Base-by-base conservation (phyloP, 2,888 invertebrate species). In the Pocota personata region DNA sequence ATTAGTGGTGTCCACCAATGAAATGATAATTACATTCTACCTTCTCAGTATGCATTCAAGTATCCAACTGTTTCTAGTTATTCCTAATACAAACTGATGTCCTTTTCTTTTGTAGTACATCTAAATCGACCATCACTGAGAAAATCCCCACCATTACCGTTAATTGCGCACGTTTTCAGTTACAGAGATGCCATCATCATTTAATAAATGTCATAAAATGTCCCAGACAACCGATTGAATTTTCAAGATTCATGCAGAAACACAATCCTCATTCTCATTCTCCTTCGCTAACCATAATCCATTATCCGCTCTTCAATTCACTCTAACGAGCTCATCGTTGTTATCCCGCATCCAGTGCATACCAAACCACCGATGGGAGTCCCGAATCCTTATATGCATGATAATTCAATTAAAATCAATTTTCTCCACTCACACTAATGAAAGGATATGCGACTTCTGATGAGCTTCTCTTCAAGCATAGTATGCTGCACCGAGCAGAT, bases 391-490 rank as follows among this genome's bases (percentile, higher is more conserved):
- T 60, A 19, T 46, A 52, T 78, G 73, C 73, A 83, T 72, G 83
- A 67, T 83, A 83, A 83, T 83, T 79, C 73, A 83, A 83, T 83
- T 83, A 83, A 83, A 83, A 83, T 83, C 83, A 83, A 83, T 83
- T 83, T 83, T 67, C 83, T 35, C 55, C 73, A 79, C 83, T 83
- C 73, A 67, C 67, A 72, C 79, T 73, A 79, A 79, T 79, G 79
- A 69, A 79, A 67, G 60, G 67, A 72, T 82, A 72, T 82, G 43
- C 52, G 72, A 73, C 48, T 73, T 46, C 46, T 66, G 79, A 79
- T 73, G 83, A 83, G 67, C 48, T 46, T 58, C 48, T 66, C 72
- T 66, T 83, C 67, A 67, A 78, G 67, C 57, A n/a, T n/a, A 50
- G 57, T 69, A 21, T 66, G 50, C 43, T 64, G 69, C 84, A 66